Conservation (phyloP, 2,797 vertebrate genomes). For the Acanthopagrus latus region DNA sequence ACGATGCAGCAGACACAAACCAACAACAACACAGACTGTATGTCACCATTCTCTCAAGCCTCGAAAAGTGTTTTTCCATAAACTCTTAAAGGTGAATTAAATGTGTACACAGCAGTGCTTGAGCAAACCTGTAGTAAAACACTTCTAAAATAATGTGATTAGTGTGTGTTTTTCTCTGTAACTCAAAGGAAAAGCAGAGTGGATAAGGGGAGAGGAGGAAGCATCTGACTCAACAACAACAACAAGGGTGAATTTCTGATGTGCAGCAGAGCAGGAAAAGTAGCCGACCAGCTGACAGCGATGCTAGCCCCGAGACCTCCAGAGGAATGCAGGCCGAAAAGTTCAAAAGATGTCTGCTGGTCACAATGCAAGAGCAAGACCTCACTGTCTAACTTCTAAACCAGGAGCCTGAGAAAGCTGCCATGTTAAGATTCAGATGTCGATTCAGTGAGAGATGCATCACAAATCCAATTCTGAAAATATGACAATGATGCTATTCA, state of each 20-base stretch:
- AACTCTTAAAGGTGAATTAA: background rate
- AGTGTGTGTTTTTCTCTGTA: background rate
- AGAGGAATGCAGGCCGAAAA: conserved; percentile 44
- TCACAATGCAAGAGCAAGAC: background rate
- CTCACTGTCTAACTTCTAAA: conserved; percentile 10
- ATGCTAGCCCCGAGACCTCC: conserved; percentile 39
- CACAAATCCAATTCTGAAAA: background rate
- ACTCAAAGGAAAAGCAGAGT: background rate
- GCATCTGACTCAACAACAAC: conserved; percentile 9
- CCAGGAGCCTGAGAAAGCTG: background rate
- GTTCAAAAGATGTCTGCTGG: conserved; percentile 58
- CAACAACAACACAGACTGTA: background rate
- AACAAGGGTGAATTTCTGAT: conserved; percentile 42
- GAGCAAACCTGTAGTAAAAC: background rate
- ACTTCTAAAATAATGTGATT: too few relatives aligned
- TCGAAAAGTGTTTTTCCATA: background rate
- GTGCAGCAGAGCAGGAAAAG: conserved; percentile 58
- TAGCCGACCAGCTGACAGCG: conserved; percentile 55
- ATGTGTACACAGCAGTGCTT: background rate
- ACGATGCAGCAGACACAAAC: conserved; percentile 20
- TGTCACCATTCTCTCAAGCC: conserved; percentile 1
- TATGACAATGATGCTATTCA: background rate
- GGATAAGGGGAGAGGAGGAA: conserved; percentile 17
- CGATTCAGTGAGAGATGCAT: background rate
- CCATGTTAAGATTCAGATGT: background rate